Conservation (phyloP, 2,888 invertebrate species). For the Lottia gigantea region DNA sequence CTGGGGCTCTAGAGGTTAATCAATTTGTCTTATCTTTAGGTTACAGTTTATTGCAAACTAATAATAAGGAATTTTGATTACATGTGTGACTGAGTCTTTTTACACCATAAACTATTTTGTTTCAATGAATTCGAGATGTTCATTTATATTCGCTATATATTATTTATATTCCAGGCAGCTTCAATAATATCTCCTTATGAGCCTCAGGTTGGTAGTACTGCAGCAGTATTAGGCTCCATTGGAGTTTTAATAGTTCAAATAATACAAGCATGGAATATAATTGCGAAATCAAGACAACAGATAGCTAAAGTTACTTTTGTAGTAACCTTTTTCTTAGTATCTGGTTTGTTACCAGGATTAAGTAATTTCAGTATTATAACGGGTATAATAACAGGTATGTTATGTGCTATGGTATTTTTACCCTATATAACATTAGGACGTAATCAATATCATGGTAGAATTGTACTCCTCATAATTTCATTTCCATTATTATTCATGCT, state of each 20-base stretch:
- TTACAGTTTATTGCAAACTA: too few species aligned
- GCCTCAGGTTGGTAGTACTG: constrained; percentile 49
- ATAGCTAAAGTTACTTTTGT: constrained; percentile 36
- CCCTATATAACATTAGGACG: constrained; percentile 54
- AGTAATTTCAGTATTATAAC: constrained; percentile 43
- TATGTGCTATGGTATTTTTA: constrained; percentile 45
- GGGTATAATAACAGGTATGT: constrained; percentile 47
- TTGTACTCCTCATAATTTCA: constrained; percentile 33
- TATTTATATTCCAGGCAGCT: constrained; percentile 40
- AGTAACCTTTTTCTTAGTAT: constrained; percentile 33
- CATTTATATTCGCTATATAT: too few species aligned
- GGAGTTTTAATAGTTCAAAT: constrained; percentile 51
- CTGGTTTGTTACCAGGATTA: constrained; percentile 49
- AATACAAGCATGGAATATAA: constrained; percentile 49
- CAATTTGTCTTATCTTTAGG: too few species aligned
- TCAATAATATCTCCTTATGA: constrained; percentile 40
- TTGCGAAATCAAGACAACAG: constrained; percentile 40
- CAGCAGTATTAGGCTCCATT: constrained; percentile 48
- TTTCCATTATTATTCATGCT: constrained; percentile 29
- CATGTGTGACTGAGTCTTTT: too few species aligned
- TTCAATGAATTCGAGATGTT: too few species aligned
- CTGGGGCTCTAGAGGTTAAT: too few species aligned
- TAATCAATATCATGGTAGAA: constrained; percentile 34
- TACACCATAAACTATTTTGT: too few species aligned
- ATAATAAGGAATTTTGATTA: too few species aligned